phyloP scores from a whole-genome alignment of 2,113 vertebrate genomes.

The Hyperopisus bebe region DNA sequence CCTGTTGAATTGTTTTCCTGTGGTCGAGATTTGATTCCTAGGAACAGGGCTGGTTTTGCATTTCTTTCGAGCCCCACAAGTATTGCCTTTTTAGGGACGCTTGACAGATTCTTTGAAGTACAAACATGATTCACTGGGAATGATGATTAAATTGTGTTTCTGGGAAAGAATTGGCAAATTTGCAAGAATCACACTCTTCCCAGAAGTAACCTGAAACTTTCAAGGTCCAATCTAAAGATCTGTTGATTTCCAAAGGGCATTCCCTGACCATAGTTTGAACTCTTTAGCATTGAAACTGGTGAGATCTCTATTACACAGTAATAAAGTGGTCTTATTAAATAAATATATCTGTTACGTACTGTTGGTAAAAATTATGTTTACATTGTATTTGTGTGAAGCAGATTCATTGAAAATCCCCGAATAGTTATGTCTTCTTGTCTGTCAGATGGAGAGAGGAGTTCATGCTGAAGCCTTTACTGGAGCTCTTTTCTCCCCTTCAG shows the following conservation, averaged over 20 bases:
- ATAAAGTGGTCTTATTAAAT: not conserved
- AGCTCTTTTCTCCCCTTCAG: slow-evolving; percentile 53
- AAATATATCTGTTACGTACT: not conserved
- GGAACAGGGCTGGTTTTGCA: not conserved
- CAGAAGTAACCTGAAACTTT: not conserved
- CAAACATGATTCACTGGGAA: not conserved
- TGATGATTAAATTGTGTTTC: not conserved
- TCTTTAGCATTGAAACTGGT: not conserved
- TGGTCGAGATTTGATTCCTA: not conserved
- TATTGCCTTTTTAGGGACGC: not conserved
- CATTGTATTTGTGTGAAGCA: not conserved
- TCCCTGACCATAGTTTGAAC: not conserved
- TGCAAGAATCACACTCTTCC: not conserved
- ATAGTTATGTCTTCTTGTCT: not conserved
- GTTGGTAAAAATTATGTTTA: not conserved
- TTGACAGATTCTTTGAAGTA: not conserved
- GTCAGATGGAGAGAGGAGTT: not conserved
- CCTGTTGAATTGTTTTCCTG: not conserved
- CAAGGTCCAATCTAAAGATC: not conserved
- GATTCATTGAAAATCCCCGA: not conserved
- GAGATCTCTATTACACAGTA: not conserved
- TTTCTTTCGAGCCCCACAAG: not conserved
- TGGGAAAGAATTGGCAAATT: not conserved
- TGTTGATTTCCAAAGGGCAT: not conserved
- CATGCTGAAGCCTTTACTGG: not conserved